phyloP scores from a whole-genome alignment of 2,888 invertebrate species.

The Eutolmus rufibarbis region DNA sequence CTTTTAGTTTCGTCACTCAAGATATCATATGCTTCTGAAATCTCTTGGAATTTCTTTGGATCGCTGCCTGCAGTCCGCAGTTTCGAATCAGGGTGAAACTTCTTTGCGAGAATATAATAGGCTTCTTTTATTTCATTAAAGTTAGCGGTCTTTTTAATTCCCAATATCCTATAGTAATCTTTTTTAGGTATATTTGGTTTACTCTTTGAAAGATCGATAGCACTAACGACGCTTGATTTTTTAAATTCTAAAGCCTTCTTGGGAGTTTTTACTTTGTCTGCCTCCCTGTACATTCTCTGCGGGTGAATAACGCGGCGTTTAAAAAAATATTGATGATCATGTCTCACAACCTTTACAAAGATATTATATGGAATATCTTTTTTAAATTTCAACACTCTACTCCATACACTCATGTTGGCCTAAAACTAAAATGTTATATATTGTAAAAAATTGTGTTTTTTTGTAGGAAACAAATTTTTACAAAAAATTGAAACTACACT shows the following conservation, averaged over 20 bases:
- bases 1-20: conserved; percentile 82
- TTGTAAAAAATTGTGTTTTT: not conserved
- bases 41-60: conserved; percentile 73
- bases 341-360: not conserved
- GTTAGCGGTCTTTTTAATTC: conserved; percentile 53
- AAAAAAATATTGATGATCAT: not conserved
- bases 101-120: conserved; percentile 59
- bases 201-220: not conserved
- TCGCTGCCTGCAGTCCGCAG: conserved; percentile 52
- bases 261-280: not conserved
- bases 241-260: not conserved
- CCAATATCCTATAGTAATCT: conserved; percentile 58
- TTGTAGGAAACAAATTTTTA: not conserved
- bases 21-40: conserved; percentile 98
- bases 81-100: conserved; percentile 58
- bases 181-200: conserved; percentile 48
- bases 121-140: conserved; percentile 57
- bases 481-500: not conserved
- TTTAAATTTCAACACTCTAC: not conserved
- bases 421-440: not conserved
- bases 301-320: not conserved
- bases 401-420: not conserved
- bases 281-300: not conserved
- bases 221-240: not conserved
- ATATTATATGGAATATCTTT: not conserved